Base-by-base conservation (phyloP, 2,113 vertebrate species). In the Odocoileus virginianus region DNA sequence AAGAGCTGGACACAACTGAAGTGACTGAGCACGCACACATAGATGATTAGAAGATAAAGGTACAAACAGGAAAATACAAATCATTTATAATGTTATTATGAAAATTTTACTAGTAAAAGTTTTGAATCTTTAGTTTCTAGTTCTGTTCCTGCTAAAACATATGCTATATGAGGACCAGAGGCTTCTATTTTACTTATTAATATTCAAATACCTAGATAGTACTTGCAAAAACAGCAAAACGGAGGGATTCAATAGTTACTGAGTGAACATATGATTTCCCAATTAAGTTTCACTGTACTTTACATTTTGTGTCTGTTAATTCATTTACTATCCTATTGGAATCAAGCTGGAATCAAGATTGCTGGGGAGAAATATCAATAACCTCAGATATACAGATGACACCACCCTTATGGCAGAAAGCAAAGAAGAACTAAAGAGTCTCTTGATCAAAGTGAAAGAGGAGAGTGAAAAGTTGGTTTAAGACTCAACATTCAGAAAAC, bases 1-100 rank as follows among this genome's bases (percentile, higher is more conserved):
- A 40, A 74, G 67, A 74, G 19, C 12, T 21, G 36, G 67, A 74
- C 5, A 74, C 1, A 74, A 40, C 19, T 40, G 36, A 74, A 74
- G 67, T 40, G 36, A 40, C 10, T 25, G 10, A 74, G 21, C 36
- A 7, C 0, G 0, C 36, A 74, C 36, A 74, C 19, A n/a, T 27
- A 50, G 3, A 13, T 47, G 30, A 40, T 27, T 54, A 61, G n/a
- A 95, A 28, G 2, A 25, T 36, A n/a, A 54, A 83, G 50, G 60
- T 55, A 40, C 16, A 86, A 71, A 50, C 23, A 67, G 89, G 30
- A 83, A 82, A 60, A 52, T 21, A 74, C 36, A 96, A 52, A 15
- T 45, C 3, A 91, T 1, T 0, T 87, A 81, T 67, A 47, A 36
- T 40, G 3, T 92, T n/a, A 76, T 78, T 40, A 43, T 61, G 1